Evolutionary conservation across 2,797 vertebrate genomes (phyloP), one percentile per base, ranked within the genome.

Genomic region (Labroides dimidiatus): DNA sequence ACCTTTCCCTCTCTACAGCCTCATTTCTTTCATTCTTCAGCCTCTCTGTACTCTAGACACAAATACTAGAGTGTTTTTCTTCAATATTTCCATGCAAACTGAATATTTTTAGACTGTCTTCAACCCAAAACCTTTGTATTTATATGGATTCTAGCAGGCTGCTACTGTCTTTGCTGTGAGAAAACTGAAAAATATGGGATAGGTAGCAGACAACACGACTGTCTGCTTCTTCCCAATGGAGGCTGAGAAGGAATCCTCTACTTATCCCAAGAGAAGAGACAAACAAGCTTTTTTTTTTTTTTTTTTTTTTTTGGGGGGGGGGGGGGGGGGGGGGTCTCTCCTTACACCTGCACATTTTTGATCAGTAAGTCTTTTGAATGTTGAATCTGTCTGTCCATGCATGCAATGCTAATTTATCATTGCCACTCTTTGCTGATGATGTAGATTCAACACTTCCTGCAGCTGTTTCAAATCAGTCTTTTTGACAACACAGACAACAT

Each of bases 361-460:
- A 71, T 64, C 50, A 33, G 42, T 48, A 43, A 61, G 17, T 50
- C 50, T 68, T 57, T 44, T 44, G 44, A 50, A 56, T 69, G 60
- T 54, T 43, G 42, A 2, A 33, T 57, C 53, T 48, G 48, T 37
- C 47, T 23, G 21, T 49, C 45, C 55, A 33, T 54, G n/a, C n/a
- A 66, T 44, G 37, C 62, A 15, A 43, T 39, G 57, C 24, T 53
- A 42, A 64, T 67, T 66, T 47, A 62, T 54, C 30, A 19, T 59
- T 51, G 48, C 61, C 54, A 57, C 36, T 19, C 13, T 51, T 62
- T 66, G 54, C 57, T 50, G 52, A 48, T 39, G 12, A 67, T 53
- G 50, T 21, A 65, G 58, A 75, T 65, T 50, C 45, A 58, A 51
- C 57, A 52, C 60, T 69, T 69, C 64, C 72, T 65, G 47, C 30